phyloP scores from a whole-genome alignment of 2,888 invertebrate genomes.

The Cheilosia grossa region DNA sequence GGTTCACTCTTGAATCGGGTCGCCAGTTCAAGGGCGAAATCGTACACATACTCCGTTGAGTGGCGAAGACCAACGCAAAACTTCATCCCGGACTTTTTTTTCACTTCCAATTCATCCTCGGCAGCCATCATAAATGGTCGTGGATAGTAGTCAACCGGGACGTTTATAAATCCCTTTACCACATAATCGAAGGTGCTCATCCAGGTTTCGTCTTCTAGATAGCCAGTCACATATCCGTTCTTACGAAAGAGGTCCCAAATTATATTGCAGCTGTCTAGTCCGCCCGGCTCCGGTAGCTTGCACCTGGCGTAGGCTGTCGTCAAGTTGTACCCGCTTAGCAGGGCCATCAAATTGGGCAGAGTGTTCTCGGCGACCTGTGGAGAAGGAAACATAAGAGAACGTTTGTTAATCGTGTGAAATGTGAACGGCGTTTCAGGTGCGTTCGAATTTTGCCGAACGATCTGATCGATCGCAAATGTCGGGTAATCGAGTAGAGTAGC shows the following conservation, averaged over 20 bases:
- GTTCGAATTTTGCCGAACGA: no score
- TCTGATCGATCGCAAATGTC: no score
- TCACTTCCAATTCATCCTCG: conserved; percentile 84
- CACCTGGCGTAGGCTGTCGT: conserved; percentile 83
- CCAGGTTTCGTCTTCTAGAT: conserved; percentile 89
- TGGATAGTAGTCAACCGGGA: conserved; percentile 92
- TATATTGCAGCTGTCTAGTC: no score
- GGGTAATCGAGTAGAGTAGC: no score
- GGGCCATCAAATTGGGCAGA: conserved; percentile 93
- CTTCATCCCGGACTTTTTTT: conserved; percentile 83
- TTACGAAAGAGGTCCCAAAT: conserved; percentile 84
- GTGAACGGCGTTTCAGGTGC: no score
- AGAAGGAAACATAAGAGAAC: no score
- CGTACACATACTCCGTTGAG: conserved; percentile 87
- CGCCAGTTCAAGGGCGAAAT: conserved; percentile 87
- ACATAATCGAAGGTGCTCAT: conserved; percentile 88
- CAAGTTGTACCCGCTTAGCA: conserved; percentile 88
- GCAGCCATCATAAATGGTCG: conserved; percentile 89
- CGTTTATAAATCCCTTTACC: conserved; percentile 88
- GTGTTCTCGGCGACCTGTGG: conserved; percentile 92
- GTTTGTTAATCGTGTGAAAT: no score
- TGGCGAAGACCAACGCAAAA: conserved; percentile 86
- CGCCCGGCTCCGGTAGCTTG: conserved; percentile 80
- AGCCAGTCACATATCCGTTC: conserved; percentile 89
- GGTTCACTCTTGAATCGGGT: conserved; percentile 85